A percentile compares a stretch with the other conserved stretches of the same genome.
Conservation (phyloP, 2,113 vertebrate genomes). For the Oryzias woworae region DNA sequence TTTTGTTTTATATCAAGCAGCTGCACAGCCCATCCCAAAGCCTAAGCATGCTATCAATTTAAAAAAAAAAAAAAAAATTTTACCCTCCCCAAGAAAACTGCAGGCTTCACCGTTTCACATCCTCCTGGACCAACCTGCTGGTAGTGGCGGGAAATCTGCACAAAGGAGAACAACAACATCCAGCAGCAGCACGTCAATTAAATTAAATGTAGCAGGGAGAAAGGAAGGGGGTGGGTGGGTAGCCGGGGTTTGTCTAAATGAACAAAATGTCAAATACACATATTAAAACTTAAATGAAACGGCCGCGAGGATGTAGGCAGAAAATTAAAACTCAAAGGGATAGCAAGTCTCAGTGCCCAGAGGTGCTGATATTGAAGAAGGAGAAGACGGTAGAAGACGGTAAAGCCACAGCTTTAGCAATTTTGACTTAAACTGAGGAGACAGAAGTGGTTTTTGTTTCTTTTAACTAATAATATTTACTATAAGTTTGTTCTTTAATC, state of each 20-base stretch:
- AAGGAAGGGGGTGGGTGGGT: neutral
- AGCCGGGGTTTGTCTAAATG: slow-evolving; percentile 55
- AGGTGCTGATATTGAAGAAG: slow-evolving; percentile 62
- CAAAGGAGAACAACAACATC: slow-evolving; percentile 61
- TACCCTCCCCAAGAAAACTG: neutral
- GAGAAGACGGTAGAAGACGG: slow-evolving; percentile 50
- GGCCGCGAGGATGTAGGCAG: slow-evolving; percentile 71
- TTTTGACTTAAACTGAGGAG: slow-evolving; percentile 42
- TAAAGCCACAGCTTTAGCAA: slow-evolving; percentile 27
- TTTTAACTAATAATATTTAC: no score
- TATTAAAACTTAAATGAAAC: slow-evolving; percentile 81
- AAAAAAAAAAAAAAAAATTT: neutral
- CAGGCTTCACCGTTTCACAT: neutral
- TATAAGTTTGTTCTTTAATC: no score
- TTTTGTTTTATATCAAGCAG: neutral
- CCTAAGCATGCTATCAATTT: neutral
- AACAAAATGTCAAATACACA: slow-evolving; percentile 79
- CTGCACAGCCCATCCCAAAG: neutral
- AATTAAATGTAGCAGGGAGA: slow-evolving; percentile 55
- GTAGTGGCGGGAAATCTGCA: slow-evolving; percentile 42
- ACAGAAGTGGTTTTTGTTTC: neutral
- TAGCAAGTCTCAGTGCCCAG: slow-evolving; percentile 57
- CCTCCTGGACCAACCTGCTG: slow-evolving; percentile 7
- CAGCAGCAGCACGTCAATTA: slow-evolving; percentile 71
- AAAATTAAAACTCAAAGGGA: slow-evolving; percentile 78